Evolutionary conservation across 2,797 vertebrate species (phyloP), one percentile per base, ranked within the genome.

Genomic region (Urosaurus nigricauda): DNA sequence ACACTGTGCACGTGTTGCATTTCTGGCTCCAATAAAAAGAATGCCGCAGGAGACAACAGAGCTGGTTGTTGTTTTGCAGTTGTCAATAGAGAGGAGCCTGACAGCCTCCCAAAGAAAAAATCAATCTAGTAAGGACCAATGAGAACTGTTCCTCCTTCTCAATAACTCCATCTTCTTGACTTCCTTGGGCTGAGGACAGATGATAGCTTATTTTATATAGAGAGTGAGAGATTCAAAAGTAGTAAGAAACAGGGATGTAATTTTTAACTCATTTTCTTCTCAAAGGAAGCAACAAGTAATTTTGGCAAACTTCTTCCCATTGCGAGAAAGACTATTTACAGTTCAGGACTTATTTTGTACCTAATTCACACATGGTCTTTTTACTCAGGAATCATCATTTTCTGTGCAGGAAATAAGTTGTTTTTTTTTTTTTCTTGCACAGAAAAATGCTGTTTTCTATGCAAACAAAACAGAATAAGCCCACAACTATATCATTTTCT

Each of bases 101-200:
- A 90, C 74, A 86, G 87, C 86, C n/a, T 88, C 91, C 24, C 43
- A 4, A 13, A 87, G 19, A 32, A 78, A n/a, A 91, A 58, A 90
- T 90, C 0, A 0, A 88, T 90, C 85, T 2, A 0, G 78, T 90
- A 74, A 86, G 81, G 60, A 82, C 90, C 94, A 93, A 89, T 85
- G 78, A 91, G 86, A 81, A 87, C 77, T 11, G 84, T 79, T 74
- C 0, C 0, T 70, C 63, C 82, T 89, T 73, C 71, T 0, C 9
- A 63, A 32, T 85, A 70, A 89, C 17, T 6, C 4, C 81, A 77
- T 78, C 79, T 56, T 87, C 74, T 47, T 89, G 47, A 75, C 81
- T 93, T 91, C 89, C 58, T 83, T 88, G 77, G 70, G 71, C 21
- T 82, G 37, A 71, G 43, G 79, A 74, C 68, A 24, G 12, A 68